These are phyloP conservation scores for Pteropus alecto DNA, from an alignment of 2,113 vertebrate genomes.

Conservation along the genomic window DNA sequence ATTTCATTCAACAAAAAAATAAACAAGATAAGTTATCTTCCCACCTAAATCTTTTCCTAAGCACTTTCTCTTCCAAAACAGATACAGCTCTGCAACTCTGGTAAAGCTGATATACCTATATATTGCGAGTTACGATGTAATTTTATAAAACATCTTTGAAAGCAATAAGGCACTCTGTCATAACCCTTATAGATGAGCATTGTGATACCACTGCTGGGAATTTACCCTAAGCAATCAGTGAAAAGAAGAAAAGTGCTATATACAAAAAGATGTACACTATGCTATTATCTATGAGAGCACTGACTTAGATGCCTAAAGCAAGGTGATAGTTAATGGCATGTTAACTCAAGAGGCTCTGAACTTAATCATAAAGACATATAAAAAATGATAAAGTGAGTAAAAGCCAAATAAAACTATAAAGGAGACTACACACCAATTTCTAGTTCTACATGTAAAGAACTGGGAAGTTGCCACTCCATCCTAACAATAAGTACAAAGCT, in stretches of 20 bases:
- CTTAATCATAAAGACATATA: not conserved
- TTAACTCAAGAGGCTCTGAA: not conserved
- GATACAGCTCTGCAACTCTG: not conserved
- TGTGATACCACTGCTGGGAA: not conserved
- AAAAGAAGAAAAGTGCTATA: not conserved
- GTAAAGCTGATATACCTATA: not conserved
- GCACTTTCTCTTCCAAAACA: not conserved
- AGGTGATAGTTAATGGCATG: not conserved
- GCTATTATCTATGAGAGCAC: not conserved
- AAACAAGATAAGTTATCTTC: slow-evolving; percentile 59
- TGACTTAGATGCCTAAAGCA: not conserved
- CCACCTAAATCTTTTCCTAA: slow-evolving; percentile 67
- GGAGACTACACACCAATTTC: not conserved
- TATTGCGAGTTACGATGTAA: not conserved
- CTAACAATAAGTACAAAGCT: not conserved
- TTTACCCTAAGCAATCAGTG: not conserved
- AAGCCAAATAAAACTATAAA: not conserved
- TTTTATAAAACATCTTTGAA: not conserved
- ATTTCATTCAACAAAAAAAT: not conserved
- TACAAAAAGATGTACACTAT: not conserved
- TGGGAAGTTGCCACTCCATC: not conserved
- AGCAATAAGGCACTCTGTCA: not conserved
- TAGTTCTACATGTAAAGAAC: not conserved
- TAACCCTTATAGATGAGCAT: not conserved
- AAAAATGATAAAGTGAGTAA: not conserved